phyloP scores from a whole-genome alignment of 2,113 vertebrate species.

The Acrocephalus kingi region DNA sequence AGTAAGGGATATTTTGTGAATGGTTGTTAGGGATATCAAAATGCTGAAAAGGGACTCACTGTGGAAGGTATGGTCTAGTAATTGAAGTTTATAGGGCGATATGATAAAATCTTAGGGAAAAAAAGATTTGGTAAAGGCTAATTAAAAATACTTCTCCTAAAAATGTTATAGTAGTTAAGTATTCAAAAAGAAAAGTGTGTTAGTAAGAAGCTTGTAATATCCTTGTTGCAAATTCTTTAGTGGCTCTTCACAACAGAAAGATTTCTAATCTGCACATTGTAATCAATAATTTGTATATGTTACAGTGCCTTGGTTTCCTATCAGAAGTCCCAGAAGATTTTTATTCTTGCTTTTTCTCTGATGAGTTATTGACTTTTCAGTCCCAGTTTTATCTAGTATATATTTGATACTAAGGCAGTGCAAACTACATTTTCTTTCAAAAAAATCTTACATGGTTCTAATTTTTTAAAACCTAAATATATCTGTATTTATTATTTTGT shows the following conservation, averaged over 20 bases:
- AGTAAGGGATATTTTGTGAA: neutral
- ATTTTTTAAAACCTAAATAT: neutral
- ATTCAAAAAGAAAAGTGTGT: neutral
- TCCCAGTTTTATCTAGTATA: neutral
- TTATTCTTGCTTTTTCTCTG: neutral
- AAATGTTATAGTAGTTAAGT: neutral
- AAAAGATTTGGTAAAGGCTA: neutral
- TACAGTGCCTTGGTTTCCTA: neutral
- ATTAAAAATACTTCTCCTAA: neutral
- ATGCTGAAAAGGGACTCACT: neutral
- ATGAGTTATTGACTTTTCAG: conserved; percentile 11
- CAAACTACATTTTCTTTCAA: neutral
- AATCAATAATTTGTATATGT: neutral
- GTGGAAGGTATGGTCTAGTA: neutral
- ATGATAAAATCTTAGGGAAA: neutral
- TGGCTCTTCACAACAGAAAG: neutral
- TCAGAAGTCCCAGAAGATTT: neutral
- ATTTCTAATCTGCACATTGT: neutral
- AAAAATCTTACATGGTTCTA: neutral
- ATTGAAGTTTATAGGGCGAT: neutral
- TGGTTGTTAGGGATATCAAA: neutral
- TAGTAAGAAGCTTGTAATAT: neutral
- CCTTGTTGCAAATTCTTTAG: neutral
- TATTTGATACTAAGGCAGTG: neutral
- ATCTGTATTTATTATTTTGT: neutral